Evolutionary conservation across 2,113 vertebrate species (phyloP), one percentile per base, ranked within the genome.

Genomic region (Ceuthmochares aereus): DNA sequence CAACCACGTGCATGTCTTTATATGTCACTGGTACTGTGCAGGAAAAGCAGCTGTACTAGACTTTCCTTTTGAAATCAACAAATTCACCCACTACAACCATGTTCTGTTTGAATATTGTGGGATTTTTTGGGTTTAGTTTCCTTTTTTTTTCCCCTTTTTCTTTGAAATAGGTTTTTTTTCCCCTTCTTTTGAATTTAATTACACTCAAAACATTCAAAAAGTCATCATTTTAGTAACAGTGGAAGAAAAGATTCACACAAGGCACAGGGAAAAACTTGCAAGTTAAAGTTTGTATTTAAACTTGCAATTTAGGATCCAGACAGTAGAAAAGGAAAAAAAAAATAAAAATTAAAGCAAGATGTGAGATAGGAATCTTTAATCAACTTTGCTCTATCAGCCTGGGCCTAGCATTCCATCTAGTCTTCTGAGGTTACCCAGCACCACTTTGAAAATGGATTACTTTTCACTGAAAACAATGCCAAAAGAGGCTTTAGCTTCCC

Each of bases 331-430:
- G 59, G 47, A 83, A 30, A 54, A 85, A 90, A 93, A 90, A 81
- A 85, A 90, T 92, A 90, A 81, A 93, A 69, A 96, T 89, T 90
- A 86, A 90, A 96, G 91, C 96, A 97, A 95, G 83, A 93, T 96
- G 94, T 72, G 91, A 95, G 95, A 97, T 95, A 96, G 58, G 64
- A 96, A 97, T 96, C 97, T 98, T 93, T 95, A 96, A 95, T 88
- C 87, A 68, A 89, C 69, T 63, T 95, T 1, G 5, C 84, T 58
- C 72, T 94, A 84, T 92, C 96, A 93, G 70, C 52, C 91, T 45
- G 51, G 69, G 67, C 54, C 73, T n/a, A 89, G 67, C 79, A 95
- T 96, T 96, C 84, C 92, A 75, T 47, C 83, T 72, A 18, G 72
- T 93, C 77, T 87, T 97, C 93, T 63, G 92, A 98, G 85, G 92